phyloP scores from a whole-genome alignment of 2,113 vertebrate genomes.

The Pampusana beccarii region DNA sequence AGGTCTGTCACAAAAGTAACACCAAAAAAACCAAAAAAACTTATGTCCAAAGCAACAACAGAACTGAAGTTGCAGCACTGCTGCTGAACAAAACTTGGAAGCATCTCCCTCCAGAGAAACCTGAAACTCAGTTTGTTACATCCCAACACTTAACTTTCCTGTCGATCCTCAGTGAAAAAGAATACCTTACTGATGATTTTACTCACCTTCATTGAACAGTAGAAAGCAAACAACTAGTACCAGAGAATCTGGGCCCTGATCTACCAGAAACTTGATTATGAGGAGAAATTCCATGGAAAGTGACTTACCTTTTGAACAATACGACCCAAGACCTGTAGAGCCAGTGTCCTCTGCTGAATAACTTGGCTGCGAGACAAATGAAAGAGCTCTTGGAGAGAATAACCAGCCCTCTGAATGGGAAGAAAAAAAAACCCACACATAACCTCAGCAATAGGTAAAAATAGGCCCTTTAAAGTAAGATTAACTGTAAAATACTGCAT shows the following conservation, averaged over 20 bases:
- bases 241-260: neutral
- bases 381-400: constrained; percentile 97
- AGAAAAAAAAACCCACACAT: neutral
- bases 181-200: neutral
- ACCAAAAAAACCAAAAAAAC: neutral
- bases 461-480: neutral
- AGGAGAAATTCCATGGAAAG: neutral
- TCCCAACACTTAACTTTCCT: neutral
- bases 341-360: constrained; percentile 89
- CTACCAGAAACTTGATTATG: neutral
- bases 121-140: neutral
- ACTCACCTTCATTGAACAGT: neutral
- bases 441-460: neutral
- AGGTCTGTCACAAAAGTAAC: neutral
- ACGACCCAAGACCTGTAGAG: constrained; percentile 86
- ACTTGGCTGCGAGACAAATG: constrained; percentile 92
- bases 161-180: neutral
- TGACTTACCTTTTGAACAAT: constrained; percentile 87
- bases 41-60: neutral
- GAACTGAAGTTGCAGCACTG: neutral
- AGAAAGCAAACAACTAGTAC: neutral
- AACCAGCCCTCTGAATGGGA: constrained; percentile 86
- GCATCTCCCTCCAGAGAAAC: neutral
- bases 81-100: neutral
- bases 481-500: neutral